These are phyloP conservation scores for Odiellus spinosus DNA, from an alignment of 2,888 invertebrate species.

Conservation along the genomic window DNA sequence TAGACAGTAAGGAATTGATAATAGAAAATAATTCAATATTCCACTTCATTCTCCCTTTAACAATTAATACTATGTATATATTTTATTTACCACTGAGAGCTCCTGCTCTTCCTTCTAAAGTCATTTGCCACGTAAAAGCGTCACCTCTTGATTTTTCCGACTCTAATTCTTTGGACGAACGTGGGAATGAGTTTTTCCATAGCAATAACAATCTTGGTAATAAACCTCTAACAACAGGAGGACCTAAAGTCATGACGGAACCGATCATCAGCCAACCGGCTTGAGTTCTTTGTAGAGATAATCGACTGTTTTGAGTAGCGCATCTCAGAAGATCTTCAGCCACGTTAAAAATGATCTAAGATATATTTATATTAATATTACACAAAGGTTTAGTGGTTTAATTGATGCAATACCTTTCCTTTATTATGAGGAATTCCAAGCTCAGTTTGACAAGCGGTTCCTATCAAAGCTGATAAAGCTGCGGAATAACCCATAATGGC, in stretches of 20 bases:
- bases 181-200: constrained; percentile 95
- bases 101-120: constrained; percentile 87
- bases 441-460: constrained; percentile 74
- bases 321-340: constrained; percentile 91
- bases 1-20: no score
- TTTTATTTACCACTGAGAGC: constrained; percentile 55
- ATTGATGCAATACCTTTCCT: constrained; percentile 57
- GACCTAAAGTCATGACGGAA: constrained; percentile 84
- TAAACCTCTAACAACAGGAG: constrained; percentile 78
- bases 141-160: constrained; percentile 91
- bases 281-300: constrained; percentile 85
- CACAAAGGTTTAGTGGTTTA: not conserved
- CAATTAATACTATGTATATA: no score
- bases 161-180: constrained; percentile 88
- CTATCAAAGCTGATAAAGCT: constrained; percentile 81
- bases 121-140: constrained; percentile 98
- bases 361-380: not conserved
- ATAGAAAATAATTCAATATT: no score
- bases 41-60: no score
- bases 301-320: constrained; percentile 87
- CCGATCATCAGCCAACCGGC: constrained; percentile 96
- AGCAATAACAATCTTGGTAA: constrained; percentile 81
- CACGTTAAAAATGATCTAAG: constrained; percentile 69
- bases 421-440: constrained; percentile 91
- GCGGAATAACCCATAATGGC: constrained; percentile 64